A percentile compares a stretch with the other conserved stretches of the same genome.
Evolutionary conservation across 1,140 invertebrate species (phyloP).

Genomic region (Rhopalosiphum maidis): DNA sequence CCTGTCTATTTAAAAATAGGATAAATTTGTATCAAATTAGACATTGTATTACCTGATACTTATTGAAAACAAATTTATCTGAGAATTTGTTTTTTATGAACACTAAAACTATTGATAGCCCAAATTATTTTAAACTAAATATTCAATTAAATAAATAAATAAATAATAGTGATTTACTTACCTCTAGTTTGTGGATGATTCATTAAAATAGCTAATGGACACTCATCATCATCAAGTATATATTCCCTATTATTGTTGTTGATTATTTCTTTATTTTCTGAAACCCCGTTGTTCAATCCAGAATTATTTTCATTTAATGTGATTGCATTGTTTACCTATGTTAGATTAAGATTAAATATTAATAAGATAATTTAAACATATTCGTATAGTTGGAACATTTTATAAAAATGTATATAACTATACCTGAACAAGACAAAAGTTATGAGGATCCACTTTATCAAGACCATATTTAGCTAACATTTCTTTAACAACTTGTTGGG

Average conservation of each 20-base stretch:
- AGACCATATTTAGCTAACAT: constrained; percentile 97
- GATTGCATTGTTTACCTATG: constrained; percentile 69
- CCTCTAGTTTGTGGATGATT: constrained; percentile 84
- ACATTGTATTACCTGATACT: not conserved
- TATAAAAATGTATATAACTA: not conserved
- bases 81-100: too few relatives aligned
- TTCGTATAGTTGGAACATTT: not conserved
- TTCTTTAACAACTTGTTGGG: constrained; percentile 90
- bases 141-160: not conserved
- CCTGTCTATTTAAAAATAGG: not conserved
- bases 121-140: not conserved
- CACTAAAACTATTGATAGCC: too few relatives aligned
- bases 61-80: not conserved
- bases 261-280: constrained; percentile 63
- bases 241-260: constrained; percentile 75
- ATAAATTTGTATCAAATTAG: not conserved
- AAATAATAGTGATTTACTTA: constrained; percentile 66
- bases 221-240: constrained; percentile 96
- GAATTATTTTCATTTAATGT: constrained; percentile 62
- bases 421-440: constrained; percentile 96
- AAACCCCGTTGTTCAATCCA: constrained; percentile 68
- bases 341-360: not conserved
- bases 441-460: constrained; percentile 82
- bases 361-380: not conserved
- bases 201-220: constrained; percentile 93